phyloP scores from a whole-genome alignment of 2,888 invertebrate species.

The Cerceris rybyensis region DNA sequence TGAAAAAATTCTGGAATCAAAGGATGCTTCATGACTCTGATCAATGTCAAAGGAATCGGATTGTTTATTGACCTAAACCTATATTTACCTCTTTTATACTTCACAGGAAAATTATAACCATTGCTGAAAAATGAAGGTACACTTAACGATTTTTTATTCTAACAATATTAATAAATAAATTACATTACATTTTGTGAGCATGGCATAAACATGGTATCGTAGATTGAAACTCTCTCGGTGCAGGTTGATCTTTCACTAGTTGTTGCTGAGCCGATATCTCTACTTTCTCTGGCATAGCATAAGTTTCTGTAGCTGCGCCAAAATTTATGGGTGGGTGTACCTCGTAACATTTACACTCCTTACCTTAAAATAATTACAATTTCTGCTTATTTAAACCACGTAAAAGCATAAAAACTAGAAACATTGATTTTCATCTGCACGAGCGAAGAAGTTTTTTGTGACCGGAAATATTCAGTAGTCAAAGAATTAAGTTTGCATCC shows the following conservation, averaged over 20 bases:
- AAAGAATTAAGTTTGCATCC: no score
- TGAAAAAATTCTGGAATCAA: no score
- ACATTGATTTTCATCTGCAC: background rate
- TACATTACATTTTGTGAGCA: slow-evolving; percentile 64
- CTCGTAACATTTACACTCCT: slow-evolving; percentile 55
- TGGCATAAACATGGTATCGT: slow-evolving; percentile 61
- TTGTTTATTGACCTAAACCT: background rate
- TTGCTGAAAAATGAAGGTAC: slow-evolving; percentile 41
- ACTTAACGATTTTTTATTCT: background rate
- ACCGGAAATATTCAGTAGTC: no score
- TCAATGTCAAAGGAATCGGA: no score
- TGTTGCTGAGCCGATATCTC: slow-evolving; percentile 24
- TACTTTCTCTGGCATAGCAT: slow-evolving; percentile 10
- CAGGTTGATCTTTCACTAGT: slow-evolving; percentile 9
- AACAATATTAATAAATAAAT: slow-evolving; percentile 17
- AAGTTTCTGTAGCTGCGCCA: slow-evolving; percentile 4
- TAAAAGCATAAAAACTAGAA: background rate
- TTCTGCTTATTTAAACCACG: slow-evolving; percentile 1
- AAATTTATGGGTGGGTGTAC: slow-evolving; percentile 20
- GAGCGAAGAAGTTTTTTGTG: no score
- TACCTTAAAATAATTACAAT: slow-evolving; percentile 45
- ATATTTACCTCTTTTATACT: slow-evolving; percentile 48
- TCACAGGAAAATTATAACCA: slow-evolving; percentile 57
- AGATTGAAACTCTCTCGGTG: slow-evolving; percentile 34
- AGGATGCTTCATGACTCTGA: no score